phyloP scores from a whole-genome alignment of 2,797 vertebrate genomes.

The Sus cebifrons region DNA sequence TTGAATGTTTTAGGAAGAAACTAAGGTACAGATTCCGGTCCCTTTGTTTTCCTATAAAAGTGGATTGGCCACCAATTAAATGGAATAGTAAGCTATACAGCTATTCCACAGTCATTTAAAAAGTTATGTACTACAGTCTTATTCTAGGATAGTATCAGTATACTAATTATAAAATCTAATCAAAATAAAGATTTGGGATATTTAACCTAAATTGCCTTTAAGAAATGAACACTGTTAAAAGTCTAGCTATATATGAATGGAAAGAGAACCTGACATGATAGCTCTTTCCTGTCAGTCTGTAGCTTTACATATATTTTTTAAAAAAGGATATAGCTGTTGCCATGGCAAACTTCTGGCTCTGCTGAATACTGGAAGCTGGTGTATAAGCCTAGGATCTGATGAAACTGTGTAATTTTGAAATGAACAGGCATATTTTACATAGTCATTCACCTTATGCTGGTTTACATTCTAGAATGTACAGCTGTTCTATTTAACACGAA shows the following conservation, averaged over 20 bases:
- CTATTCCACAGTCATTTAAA: neutral
- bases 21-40: neutral
- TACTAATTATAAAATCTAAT: neutral
- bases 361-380: slow-evolving; percentile 52
- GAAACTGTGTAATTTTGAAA: slow-evolving; percentile 73
- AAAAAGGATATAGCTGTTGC: slow-evolving; percentile 52
- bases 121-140: neutral
- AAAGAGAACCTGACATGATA: neutral
- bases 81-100: neutral
- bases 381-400: slow-evolving; percentile 50
- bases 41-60: neutral
- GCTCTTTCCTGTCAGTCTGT: slow-evolving; percentile 57
- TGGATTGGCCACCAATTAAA: neutral
- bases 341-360: slow-evolving; percentile 74
- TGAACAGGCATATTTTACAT: slow-evolving; percentile 52
- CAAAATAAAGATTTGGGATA: neutral
- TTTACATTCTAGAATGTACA: slow-evolving; percentile 55
- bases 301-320: slow-evolving; percentile 40
- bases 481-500: slow-evolving; percentile 38
- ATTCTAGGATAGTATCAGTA: neutral
- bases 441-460: slow-evolving; percentile 52
- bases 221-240: slow-evolving; percentile 52
- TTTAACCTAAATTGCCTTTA: neutral
- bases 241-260: neutral
- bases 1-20: slow-evolving; percentile 10